Base-by-base conservation (phyloP, 2,888 invertebrate genomes). In the Microplitis deprimator region DNA sequence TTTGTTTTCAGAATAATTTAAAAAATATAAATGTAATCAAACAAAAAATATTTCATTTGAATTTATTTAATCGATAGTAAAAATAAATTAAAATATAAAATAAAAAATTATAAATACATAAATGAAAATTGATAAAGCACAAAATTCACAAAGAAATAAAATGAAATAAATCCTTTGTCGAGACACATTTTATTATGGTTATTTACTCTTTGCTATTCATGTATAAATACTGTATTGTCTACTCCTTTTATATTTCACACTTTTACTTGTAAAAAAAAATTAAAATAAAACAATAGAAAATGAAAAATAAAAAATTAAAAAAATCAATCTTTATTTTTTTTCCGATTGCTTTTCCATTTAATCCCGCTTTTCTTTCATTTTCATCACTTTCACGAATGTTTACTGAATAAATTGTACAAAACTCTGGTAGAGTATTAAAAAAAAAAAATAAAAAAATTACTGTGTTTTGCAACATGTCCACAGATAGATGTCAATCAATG, bases 191-290 rank as follows among this genome's bases (percentile, higher is more conserved):
- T 50, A 50, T 50, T 50, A 50, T 50, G 50, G 13, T 50, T 50
- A 50, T 50, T 50, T 50, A 50, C 50, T 50, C 50, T 50, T 50
- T 50, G 50, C 50, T 50, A 50, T 50, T 50, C 50, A 50, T 50
- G 13, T 50, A 50, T 50, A 50, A 50, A 50, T 50, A 5, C 50
- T 13, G 50, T 50, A 50, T 50, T 50, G 50, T 50, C 13, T 50
- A 50, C 50, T 50, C 50, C 50, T 50, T 50, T 50, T 50, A 50
- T 50, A 50, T 50, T 13, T 50, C 13, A 50, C 50, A 50, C 50
- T 13, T 50, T 50, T 50, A 50, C 10, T 50, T 50, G 13, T 13
- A 50, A 50, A 50, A 13, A 50, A 50, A 50, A 50, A n/a, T 50
- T 50, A 50, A 13, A 50, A 50, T 50, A 50, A 50, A 50, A 50